Base-by-base conservation (phyloP, 2,113 vertebrate species). In the Telmatochromis sp. region DNA sequence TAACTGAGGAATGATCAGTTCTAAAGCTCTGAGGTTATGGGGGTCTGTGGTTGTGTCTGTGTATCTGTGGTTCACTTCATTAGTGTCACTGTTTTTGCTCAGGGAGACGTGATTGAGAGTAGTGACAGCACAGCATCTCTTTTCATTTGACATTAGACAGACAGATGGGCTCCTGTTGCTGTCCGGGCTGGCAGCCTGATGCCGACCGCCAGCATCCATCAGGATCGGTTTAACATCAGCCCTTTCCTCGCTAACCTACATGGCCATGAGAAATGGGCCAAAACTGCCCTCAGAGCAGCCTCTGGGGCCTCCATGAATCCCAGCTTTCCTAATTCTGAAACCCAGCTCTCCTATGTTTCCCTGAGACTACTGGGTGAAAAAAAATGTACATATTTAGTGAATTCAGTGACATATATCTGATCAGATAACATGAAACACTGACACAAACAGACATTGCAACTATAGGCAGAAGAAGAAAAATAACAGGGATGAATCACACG, bases 131-230 rank as follows among this genome's bases (percentile, higher is more conserved):
- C 85, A 71, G 83, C 88, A 79, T 92, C 86, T 87, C 86, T 84
- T 91, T 90, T 89, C 35, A 81, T 92, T 87, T 85, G 89, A 84
- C 89, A 82, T 89, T 50, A 87, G 81, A 88, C 79, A 84, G 87
- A 88, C 87, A 86, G 89, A 58, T 87, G 11, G 90, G 71, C 90
- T 92, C 82, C 84, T 84, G 86, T 53, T 92, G 88, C 82, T 53
- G 45, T 84, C 89, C 28, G 21, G 80, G 31, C 85, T 51, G 19
- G 54, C 73, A 84, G 86, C 86, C 45, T 55, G 87, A 89, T 87
- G 86, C 87, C 80, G 40, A 45, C 65, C 57, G 71, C 92, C 92
- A 91, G 42, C 80, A 90, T 92, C 93, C 89, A 94, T 92, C 93
- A 92, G 83, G 87, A 84, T 80, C 33, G 81, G 31, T 82, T 92